phyloP scores from a whole-genome alignment of 2,113 vertebrate species.

The Dolichallabes microphthalmus region DNA sequence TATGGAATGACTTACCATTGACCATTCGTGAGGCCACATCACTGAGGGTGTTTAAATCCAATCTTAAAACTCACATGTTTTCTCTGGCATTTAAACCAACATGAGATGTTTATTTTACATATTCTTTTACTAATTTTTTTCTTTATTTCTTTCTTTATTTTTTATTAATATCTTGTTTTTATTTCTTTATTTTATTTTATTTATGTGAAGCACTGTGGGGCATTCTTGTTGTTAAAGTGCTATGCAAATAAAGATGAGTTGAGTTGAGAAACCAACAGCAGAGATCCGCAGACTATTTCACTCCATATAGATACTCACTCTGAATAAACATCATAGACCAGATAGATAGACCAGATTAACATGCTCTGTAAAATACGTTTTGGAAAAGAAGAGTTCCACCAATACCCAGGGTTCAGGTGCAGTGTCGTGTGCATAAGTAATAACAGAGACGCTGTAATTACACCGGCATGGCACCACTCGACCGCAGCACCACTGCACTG shows the following conservation, averaged over 20 bases:
- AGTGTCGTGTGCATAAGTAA: not conserved
- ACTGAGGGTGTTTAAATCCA: too few species aligned
- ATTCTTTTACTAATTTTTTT: too few species aligned
- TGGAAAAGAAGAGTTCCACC: not conserved
- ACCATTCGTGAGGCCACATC: too few species aligned
- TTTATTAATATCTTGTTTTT: too few species aligned
- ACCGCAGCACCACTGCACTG: not conserved
- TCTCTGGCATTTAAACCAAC: too few species aligned
- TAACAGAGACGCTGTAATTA: not conserved
- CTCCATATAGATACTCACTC: not conserved
- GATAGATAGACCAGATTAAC: not conserved
- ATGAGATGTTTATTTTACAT: too few species aligned
- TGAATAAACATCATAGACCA: not conserved
- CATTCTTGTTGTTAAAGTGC: too few species aligned
- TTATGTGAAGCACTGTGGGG: too few species aligned
- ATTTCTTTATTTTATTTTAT: too few species aligned
- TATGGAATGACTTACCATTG: too few species aligned
- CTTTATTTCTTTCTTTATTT: too few species aligned
- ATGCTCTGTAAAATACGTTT: not conserved
- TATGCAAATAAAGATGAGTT: not conserved
- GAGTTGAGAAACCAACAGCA: not conserved
- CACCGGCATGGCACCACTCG: not conserved
- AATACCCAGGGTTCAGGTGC: not conserved
- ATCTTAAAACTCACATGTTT: too few species aligned
- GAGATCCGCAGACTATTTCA: not conserved